Base-by-base conservation (phyloP, 2,113 vertebrate genomes). In the Callopanchax toddi region DNA sequence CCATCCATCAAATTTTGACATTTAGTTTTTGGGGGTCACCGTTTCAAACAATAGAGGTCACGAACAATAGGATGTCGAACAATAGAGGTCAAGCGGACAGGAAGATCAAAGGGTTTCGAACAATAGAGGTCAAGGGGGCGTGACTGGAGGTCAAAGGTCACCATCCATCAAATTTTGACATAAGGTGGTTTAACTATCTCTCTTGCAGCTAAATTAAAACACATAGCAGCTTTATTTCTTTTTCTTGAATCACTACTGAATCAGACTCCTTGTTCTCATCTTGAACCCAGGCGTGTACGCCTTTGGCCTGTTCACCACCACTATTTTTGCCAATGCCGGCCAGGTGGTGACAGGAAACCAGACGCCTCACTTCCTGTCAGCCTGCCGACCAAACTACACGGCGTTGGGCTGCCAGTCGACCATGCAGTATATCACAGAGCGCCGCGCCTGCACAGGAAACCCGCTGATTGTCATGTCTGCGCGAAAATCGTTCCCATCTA, bases 261-360 rank as follows among this genome's bases (percentile, higher is more conserved):
- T 12, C 23, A 6, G 2, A n/a, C n/a, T 44, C 17, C 11, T 40
- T 1, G 0, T 8, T n/a, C 52, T 51, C 23, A 1, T 64, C n/a
- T 53, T 21, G 29, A 13, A 15, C 23, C 18, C 68, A 97, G 96
- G 95, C 8, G 94, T 96, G 39, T 97, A 95, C 32, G 92, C 95
- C 18, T 97, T 97, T 2, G 96, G 96, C 57, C 92, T 96, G 18
- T 96, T 97, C 83, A 93, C 94, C 64, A 95, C 95, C 6, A 93
- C 91, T 74, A 96, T 97, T 84, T 97, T 97, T 15, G 94, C 92
- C 64, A 96, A 95, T 11, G 94, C 94, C 0, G 94, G 95, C n/a
- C 95, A 97, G 85, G 94, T 95, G 56, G 95, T 97, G 67, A 97
- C 94, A 0, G 96, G 96, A 36, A 95, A 94, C 84, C 95, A 94